Conservation (phyloP, 92 coral and sea anemone genomes). For the Plumapathes pennacea region DNA sequence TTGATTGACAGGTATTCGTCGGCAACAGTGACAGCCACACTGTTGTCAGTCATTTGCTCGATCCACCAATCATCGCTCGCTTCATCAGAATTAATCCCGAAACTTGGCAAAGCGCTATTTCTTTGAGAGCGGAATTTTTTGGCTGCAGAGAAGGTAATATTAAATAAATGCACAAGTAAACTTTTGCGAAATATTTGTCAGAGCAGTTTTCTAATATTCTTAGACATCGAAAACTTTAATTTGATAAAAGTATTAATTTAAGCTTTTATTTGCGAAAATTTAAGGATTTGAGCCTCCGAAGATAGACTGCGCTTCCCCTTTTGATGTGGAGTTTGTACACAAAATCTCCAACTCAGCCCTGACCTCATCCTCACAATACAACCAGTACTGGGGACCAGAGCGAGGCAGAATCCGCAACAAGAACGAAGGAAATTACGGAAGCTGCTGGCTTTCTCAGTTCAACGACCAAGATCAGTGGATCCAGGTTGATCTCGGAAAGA, state of each 20-base stretch:
- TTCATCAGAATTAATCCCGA: conserved; percentile 62
- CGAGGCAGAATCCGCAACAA: conserved; percentile 53
- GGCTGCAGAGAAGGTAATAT: conserved; percentile 67
- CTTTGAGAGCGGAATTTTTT: conserved; percentile 69
- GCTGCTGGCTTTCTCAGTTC: conserved; percentile 64
- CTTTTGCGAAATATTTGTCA: too few relatives aligned
- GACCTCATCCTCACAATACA: conserved; percentile 41
- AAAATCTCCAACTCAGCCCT: conserved; percentile 57
- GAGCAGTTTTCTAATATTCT: too few relatives aligned
- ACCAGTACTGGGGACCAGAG: conserved; percentile 44
- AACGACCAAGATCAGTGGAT: conserved; percentile 35
- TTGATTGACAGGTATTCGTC: conserved; percentile 64
- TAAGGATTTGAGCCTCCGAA: not conserved
- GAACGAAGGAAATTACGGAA: not conserved
- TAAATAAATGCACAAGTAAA: too few relatives aligned
- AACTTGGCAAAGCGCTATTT: conserved; percentile 58
- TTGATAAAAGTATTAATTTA: too few relatives aligned
- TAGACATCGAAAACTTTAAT: too few relatives aligned
- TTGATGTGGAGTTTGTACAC: conserved; percentile 56
- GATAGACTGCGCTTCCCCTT: conserved; percentile 18
- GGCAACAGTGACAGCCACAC: conserved; percentile 61
- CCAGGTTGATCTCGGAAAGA: not conserved
- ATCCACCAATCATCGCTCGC: conserved; percentile 58
- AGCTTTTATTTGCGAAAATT: too few relatives aligned
- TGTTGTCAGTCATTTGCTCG: conserved; percentile 47